Evolutionary conservation across 2,888 invertebrate species (phyloP), one percentile per base, ranked within the genome.

Genomic region (Gibbula magus): DNA sequence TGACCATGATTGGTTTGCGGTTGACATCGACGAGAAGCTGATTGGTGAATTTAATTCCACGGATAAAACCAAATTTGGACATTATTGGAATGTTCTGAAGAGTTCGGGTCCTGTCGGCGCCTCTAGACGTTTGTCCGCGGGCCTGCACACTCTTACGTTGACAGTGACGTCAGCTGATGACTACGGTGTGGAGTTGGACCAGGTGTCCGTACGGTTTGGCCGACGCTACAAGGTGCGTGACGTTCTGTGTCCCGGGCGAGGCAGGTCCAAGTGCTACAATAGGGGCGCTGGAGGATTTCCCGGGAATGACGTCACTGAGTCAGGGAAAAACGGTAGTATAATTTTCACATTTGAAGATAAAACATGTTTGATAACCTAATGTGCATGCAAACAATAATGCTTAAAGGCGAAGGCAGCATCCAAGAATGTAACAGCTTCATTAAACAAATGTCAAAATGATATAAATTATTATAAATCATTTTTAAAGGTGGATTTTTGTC

Each of bases 111-210:
- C 77, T 18, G 29, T 77, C 7, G 77, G 66, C 5, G 18, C 13
- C 20, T 13, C 51, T 20, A 18, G 22, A 22, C 61, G 66, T n/a
- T 51, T 77, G 45, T 5, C 66, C 25, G 29, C 32, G 18, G 77
- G 77, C 22, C 35, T 35, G 2, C 77, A 77, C 13, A 52, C 39
- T 25, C 16, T 77, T 2, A 77, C 77, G 13, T 20, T 77, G 51
- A 39, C 61, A 20, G 77, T 77, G 18, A 29, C 18, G 66, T 35
- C 61, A 8, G 61, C 61, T 18, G 77, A 77, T 54, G 29, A 66
- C 18, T 77, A 45, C n/a, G 77, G 77, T 18, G 77, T 77, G 10
- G 77, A 77, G 35, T 32, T 77, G 51, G 77, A 77, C 25, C 61
- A 39, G 25, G 39, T 77, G 25, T 35, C 29, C 7, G 16, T 77